Base-by-base conservation (phyloP, 2,113 vertebrate species). In the Atrichornis clamosus region DNA sequence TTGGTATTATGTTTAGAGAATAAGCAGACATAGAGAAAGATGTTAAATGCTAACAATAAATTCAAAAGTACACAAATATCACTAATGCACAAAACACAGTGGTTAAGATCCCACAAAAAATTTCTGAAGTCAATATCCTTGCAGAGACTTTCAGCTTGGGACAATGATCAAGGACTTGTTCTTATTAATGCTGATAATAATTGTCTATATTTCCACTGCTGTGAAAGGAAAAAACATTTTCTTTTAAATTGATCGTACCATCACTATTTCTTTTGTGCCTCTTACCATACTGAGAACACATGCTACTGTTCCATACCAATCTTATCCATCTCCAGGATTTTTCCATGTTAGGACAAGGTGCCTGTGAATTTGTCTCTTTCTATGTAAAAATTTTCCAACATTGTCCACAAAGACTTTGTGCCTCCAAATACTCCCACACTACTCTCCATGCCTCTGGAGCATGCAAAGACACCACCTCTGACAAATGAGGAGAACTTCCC, bases 361-460 rank as follows among this genome's bases (percentile, higher is more conserved):
- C 5, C 8, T 59, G 11, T n/a, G 60, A n/a, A 49, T 90, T 60
- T 67, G 18, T 3, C 13, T 39, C 11, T 65, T 85, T 79, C 27
- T 47, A 21, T 5, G 7, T 30, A 39, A 47, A n/a, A 47, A 12
- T 81, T 88, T 92, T 90, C 33, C 24, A 39, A 2, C 7, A 20
- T 9, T 53, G 2, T 42, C 15, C 3, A 1, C 53, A 69, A 60
- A 41, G 15, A 35, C 19, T 52, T 60, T 11, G 2, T 72, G 16
- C 33, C 7, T 85, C 33, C 26, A 68, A 15, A 23, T 49, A 27
- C 2, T 86, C 10, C 16, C 15, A 44, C 22, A 8, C 16, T 64
- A 20, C 7, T 50, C 26, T 59, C 0, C 0, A 1, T 42, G 15
- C 1, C 8, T 9, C 6, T 8, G 79, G 21, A 17, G 2, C 37